Evolutionary conservation across 1,140 invertebrate species (phyloP).

Genomic region (Psilanteris sp.): DNA sequence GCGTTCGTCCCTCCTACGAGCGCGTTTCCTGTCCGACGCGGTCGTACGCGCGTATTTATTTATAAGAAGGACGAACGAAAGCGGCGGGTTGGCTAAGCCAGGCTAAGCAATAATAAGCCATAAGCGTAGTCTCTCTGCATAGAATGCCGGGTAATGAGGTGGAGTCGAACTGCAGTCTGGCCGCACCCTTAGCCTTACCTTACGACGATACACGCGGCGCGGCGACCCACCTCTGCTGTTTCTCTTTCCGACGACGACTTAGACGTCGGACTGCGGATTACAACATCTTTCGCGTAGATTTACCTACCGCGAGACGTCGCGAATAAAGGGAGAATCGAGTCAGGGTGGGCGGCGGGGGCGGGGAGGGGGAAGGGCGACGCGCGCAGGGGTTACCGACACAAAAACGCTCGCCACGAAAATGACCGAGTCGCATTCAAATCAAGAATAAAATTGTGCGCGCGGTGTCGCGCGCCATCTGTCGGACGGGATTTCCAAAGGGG

Average conservation of each 20-base stretch:
- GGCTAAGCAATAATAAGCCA: conserved; percentile 77
- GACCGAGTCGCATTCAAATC: conserved; percentile 3
- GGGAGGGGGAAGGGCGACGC: conserved; percentile 38
- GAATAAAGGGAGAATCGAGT: conserved; percentile 60
- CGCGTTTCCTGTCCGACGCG: conserved; percentile 44
- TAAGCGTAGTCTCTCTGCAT: conserved; percentile 77
- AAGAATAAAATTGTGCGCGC: no score
- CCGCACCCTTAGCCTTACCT: conserved; percentile 78
- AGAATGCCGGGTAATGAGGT: conserved; percentile 80
- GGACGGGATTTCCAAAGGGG: no score
- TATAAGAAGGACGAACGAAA: conserved; percentile 67
- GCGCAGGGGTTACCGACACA: conserved; percentile 31
- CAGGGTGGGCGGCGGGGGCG: conserved; percentile 2
- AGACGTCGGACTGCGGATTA: conserved; percentile 59
- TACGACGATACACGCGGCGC: conserved; percentile 66
- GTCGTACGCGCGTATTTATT: conserved; percentile 61
- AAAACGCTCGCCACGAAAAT: conserved; percentile 23
- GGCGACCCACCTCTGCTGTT: conserved; percentile 73
- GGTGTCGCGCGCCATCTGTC: no score
- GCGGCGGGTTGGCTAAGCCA: conserved; percentile 72
- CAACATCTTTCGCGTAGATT: conserved; percentile 67
- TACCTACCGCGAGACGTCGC: conserved; percentile 60
- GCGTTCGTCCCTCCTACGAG: conserved; percentile 45
- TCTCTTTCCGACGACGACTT: conserved; percentile 57
- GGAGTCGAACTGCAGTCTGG: conserved; percentile 77